Evolutionary conservation across 2,888 invertebrate genomes (phyloP).

Genomic region (Prenolepis imparis): DNA sequence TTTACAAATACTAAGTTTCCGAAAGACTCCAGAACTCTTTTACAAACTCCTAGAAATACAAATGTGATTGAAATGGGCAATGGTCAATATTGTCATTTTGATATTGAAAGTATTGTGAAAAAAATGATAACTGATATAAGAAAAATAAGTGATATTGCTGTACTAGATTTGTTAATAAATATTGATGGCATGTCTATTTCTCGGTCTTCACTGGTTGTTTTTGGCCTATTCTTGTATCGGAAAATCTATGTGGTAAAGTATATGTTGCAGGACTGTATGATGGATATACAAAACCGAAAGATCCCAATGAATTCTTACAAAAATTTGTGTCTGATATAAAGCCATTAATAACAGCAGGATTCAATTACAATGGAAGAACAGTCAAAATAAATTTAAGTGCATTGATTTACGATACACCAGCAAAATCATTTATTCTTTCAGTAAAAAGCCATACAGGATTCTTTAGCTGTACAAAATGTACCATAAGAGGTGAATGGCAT

Average conservation of each 20-base stretch:
- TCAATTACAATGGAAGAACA: slow-evolving; percentile 22
- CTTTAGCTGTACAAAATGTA: too few relatives aligned
- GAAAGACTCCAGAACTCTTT: slow-evolving; percentile 24
- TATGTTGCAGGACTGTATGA: slow-evolving; percentile 35
- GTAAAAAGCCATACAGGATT: too few relatives aligned
- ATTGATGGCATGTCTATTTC: slow-evolving; percentile 52
- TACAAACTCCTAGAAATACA: slow-evolving; percentile 21
- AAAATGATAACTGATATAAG: slow-evolving; percentile 2
- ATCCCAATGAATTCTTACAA: not conserved
- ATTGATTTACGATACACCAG: too few relatives aligned
- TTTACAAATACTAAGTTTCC: slow-evolving; percentile 17
- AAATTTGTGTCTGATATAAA: slow-evolving; percentile 30
- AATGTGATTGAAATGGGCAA: not conserved
- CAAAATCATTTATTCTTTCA: too few relatives aligned
- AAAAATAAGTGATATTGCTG: not conserved
- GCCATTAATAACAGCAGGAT: not conserved
- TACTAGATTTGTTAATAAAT: slow-evolving; percentile 35
- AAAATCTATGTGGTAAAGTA: slow-evolving; percentile 31
- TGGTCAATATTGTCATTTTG: slow-evolving; percentile 43
- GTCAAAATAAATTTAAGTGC: slow-evolving; percentile 41
- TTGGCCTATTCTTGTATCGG: slow-evolving; percentile 47
- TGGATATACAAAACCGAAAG: slow-evolving; percentile 8
- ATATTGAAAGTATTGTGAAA: not conserved
- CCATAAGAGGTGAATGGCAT: too few relatives aligned
- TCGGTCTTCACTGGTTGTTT: slow-evolving; percentile 40